Base-by-base conservation (phyloP, 2,113 vertebrate species). In the western clawed frog (Xenopus tropicalis) region DNA sequence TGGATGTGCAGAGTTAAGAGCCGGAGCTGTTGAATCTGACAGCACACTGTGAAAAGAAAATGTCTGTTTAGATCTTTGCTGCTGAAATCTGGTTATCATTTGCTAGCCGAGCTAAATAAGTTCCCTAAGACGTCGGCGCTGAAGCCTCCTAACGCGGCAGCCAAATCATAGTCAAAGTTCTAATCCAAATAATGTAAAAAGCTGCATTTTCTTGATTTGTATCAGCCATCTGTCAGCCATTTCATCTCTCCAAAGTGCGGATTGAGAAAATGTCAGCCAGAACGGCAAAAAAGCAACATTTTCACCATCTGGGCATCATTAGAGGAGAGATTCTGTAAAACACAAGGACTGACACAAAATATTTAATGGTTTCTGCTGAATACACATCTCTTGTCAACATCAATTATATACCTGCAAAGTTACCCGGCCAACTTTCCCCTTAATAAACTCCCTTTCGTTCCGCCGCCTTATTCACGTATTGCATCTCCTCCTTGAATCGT, bases 221-320 rank as follows among this genome's bases (percentile, higher is more conserved):
- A 66, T 68, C 42, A 61, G 42, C 72, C 72, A 74, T 74, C 72
- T 74, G 72, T 51, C 72, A 74, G 17, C 29, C 29, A 37, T 37
- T 37, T 37, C 29, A 37, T 37, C 37, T 43, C 46, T 67, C 72
- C 72, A 74, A 74, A n/a, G 61, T 21, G 61, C 19, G 43, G 72
- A 51, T 43, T 51, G 43, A 61, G 46, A 68, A 69, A 68, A 74
- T 68, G 72, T 69, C 22, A 69, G n/a, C 56, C 57, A 54, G 65
- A n/a, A 48, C 66, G 54, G 72, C 72, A 74, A 61, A 74, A 74
- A 54, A 54, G 52, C 65, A 68, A 61, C 17, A 52, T 74, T 59
- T 43, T 17, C 52, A 52, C 72, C 65, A 74, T 74, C 67, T 74
- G 72, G n/a, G 58, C n/a, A 57, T 69, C 72, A 61, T 74, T 74